Base-by-base conservation (phyloP, 1,140 invertebrate genomes). In the Drosophila sechellia region DNA sequence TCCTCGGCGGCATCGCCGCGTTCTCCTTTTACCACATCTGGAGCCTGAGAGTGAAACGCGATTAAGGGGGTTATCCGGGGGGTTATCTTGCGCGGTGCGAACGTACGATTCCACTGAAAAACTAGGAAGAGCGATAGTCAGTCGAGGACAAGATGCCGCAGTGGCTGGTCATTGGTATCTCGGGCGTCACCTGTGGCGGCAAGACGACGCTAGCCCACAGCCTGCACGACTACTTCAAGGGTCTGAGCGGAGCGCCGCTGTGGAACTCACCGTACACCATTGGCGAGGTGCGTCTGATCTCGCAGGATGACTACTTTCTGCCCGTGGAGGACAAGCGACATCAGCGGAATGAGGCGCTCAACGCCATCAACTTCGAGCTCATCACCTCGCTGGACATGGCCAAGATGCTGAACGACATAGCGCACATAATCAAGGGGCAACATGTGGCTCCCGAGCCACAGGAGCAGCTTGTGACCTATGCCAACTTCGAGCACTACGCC, bases 301-400 rank as follows among this genome's bases (percentile, higher is more conserved):
- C 94, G 71, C 96, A 97, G 92, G 97, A 98, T 91, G 91, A 94
- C 78, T 98, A 97, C 91, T 98, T 97, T 90, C 93, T 95, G 49
- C 94, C 94, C 0, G 92, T 94, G 20, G 94, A 96, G 68, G 95
- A 96, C 91, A 93, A 95, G 8, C 92, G 95, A 1, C 96, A 97
- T 79, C 90, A 94, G 10, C 93, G 93, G 52, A 93, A 96, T 52
- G 93, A 94, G 13, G 94, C 94, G 53, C 73, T 97, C 10, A 95
- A 95, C 75, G 96, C 96, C 68, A 94, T 95, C 13, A 97, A 98
- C 90, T 97, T 96, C 93, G 97, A 97, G 75, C 90, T 96, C 3
- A 74, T 97, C 17, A 94, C 94, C 0, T 94, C 95, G 25, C 70
- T 97, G 43, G 95, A 97, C 91, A 97, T 97, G 95, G 92, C 95